Base-by-base conservation (phyloP, 2,113 vertebrate species). In the Mystacornis crossleyi region DNA sequence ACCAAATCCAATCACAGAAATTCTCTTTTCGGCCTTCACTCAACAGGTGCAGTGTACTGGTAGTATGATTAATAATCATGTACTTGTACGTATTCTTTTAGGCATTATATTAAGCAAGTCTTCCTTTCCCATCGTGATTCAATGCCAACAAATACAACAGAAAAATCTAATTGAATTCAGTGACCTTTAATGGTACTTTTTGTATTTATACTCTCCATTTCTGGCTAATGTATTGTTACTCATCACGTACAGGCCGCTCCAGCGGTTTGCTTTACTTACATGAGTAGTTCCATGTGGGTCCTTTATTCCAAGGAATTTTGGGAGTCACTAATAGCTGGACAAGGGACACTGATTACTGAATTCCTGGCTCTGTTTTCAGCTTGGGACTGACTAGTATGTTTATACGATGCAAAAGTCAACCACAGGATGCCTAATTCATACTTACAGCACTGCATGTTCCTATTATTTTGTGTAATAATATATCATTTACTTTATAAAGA, bases 381-480 rank as follows among this genome's bases (percentile, higher is more conserved):
- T 48, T 65, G 89, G 90, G 84, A 87, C 75, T 81, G 81, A 89
- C 89, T 87, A 84, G 86, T 61, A 85, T 93, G 91, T 89, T 93
- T 51, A 58, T 86, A 95, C 78, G 86, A 96, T 95, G 91, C 95
- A 95, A 93, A 95, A 86, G 89, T 91, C 80, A 80, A 94, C 98
- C 97, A 95, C 97, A 91, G 71, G 84, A 88, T 95, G 82, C 82
- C 95, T 98, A 98, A 98, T 96, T 98, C 85, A 42, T 97, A 94
- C 93, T 96, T 97, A 88, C 93, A 96, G 88, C 61, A 70, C 72
- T 95, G 43, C 64, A 71, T 81, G 73, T 85, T 96, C 93, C 87
- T 93, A 97, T 98, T 97, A 97, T 97, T 97, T 97, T 82, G 58
- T 91, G 72, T 98, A 98, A 98, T 98, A 91, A 95, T 92, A 97